Percentiles rank a stretch among this genome's conserved stretches.
Conservation (phyloP, 2,113 vertebrate species). For the Monopterus albus region DNA sequence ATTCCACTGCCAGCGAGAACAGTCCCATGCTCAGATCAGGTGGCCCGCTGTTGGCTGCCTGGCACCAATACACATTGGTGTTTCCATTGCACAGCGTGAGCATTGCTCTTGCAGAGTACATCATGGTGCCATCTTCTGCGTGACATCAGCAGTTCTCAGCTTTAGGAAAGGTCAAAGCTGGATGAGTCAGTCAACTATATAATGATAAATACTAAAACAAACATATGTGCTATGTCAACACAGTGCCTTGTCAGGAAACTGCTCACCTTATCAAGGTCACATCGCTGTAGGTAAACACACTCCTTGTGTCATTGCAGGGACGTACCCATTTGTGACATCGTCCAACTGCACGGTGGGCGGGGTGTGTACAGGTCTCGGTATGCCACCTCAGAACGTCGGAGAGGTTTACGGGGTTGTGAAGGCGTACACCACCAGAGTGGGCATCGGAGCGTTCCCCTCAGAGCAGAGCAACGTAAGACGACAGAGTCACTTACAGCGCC, state of each 20-base stretch:
- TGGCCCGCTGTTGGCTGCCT: too few relatives aligned
- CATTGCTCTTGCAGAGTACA: too few relatives aligned
- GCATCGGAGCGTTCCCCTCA: conserved; percentile 96
- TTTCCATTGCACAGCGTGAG: too few relatives aligned
- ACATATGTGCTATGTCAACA: background rate
- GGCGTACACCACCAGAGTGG: conserved; percentile 95
- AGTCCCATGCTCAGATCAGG: too few relatives aligned
- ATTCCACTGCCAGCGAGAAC: too few relatives aligned
- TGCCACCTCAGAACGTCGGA: conserved; percentile 94
- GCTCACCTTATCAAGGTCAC: too few relatives aligned
- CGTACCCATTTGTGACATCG: conserved; percentile 97
- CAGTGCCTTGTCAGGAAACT: background rate
- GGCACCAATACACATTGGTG: too few relatives aligned
- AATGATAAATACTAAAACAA: background rate
- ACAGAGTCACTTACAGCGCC: background rate
- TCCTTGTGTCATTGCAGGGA: conserved; percentile 82
- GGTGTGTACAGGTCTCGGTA: conserved; percentile 95
- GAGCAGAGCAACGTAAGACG: conserved; percentile 93
- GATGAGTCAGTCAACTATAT: background rate
- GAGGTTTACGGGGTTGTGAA: conserved; percentile 97
- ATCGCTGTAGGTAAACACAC: too few relatives aligned
- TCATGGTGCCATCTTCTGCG: too few relatives aligned
- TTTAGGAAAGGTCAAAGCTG: background rate
- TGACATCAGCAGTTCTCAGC: background rate
- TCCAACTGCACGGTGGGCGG: conserved; percentile 98